phyloP scores from a whole-genome alignment of 1,140 invertebrate genomes.

The Heterodera schachtii region DNA sequence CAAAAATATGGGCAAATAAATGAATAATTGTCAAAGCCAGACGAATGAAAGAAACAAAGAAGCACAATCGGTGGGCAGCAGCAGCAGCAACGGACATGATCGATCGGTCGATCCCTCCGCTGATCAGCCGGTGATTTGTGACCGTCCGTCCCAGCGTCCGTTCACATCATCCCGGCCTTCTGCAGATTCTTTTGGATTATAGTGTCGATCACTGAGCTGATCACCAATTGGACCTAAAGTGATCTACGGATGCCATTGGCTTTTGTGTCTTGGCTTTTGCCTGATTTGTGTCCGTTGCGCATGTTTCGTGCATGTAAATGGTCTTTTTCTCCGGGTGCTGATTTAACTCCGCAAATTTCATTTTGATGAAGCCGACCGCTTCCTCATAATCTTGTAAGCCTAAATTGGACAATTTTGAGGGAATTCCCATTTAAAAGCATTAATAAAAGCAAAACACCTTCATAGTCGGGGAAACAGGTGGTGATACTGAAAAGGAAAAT shows the following conservation, averaged over 20 bases:
- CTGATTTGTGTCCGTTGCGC: slow-evolving; percentile 67
- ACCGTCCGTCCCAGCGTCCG: background rate
- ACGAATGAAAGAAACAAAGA: background rate
- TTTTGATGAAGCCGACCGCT: slow-evolving; percentile 61
- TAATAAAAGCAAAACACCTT: slow-evolving; percentile 32
- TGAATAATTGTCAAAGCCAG: background rate
- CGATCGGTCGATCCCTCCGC: too few species aligned
- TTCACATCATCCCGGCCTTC: slow-evolving; percentile 66
- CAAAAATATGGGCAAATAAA: background rate
- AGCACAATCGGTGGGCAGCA: background rate
- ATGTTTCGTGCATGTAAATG: slow-evolving; percentile 64
- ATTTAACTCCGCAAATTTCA: slow-evolving; percentile 63
- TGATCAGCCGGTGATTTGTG: too few species aligned
- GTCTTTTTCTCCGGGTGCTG: slow-evolving; percentile 64
- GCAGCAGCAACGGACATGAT: background rate
- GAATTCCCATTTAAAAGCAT: slow-evolving; percentile 12
- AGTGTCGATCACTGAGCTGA: slow-evolving; percentile 66
- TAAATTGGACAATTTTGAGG: slow-evolving; percentile 26
- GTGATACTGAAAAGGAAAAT: slow-evolving; percentile 42
- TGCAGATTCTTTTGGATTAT: slow-evolving; percentile 67
- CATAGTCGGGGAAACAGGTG: slow-evolving; percentile 56
- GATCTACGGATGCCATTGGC: too few species aligned
- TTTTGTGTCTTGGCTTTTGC: slow-evolving; percentile 1
- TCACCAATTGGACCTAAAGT: slow-evolving; percentile 57
- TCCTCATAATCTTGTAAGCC: slow-evolving; percentile 64